phyloP scores from a whole-genome alignment of 2,888 invertebrate genomes.

The Nymphalis urticae region DNA sequence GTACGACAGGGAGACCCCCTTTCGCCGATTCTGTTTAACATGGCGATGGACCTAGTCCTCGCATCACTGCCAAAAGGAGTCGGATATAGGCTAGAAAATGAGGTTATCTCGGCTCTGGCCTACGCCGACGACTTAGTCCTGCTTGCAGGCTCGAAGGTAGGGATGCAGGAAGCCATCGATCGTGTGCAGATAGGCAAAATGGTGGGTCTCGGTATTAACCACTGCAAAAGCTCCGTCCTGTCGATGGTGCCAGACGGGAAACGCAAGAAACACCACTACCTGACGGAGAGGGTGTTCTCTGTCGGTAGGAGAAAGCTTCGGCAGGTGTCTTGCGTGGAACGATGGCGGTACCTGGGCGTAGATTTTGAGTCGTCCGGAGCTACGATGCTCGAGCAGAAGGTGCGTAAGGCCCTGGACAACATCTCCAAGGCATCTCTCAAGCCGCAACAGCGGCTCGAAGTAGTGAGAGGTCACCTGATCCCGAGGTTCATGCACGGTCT shows the following conservation, averaged over 20 bases:
- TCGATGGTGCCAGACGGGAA: conserved; percentile 47
- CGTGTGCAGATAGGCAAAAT: conserved; percentile 31
- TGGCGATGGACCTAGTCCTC: too few relatives aligned
- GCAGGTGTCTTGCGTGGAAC: conserved; percentile 43
- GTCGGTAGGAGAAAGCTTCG: conserved; percentile 34
- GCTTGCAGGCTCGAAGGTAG: conserved; percentile 46
- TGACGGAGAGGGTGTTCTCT: too few relatives aligned
- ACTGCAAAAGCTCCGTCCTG: conserved; percentile 45
- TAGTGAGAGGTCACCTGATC: conserved; percentile 53
- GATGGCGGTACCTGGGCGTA: conserved; percentile 49
- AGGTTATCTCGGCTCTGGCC: conserved; percentile 48
- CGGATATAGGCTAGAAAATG: too few relatives aligned
- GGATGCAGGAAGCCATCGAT: conserved; percentile 48
- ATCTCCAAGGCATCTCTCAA: conserved; percentile 52
- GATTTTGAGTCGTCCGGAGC: conserved; percentile 48
- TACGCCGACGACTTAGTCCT: conserved; percentile 60
- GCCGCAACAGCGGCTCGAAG: conserved; percentile 55
- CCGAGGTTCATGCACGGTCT: conserved; percentile 55
- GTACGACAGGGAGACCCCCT: too few relatives aligned
- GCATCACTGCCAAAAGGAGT: too few relatives aligned
- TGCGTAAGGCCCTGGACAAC: conserved; percentile 42
- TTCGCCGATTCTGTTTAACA: too few relatives aligned
- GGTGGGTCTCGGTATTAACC: conserved; percentile 37
- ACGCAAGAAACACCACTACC: too few relatives aligned
- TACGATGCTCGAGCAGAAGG: conserved; percentile 42